Evolutionary conservation across 2,113 vertebrate genomes (phyloP), one percentile per base, ranked within the genome.

Genomic region (Burhinus bistriatus): DNA sequence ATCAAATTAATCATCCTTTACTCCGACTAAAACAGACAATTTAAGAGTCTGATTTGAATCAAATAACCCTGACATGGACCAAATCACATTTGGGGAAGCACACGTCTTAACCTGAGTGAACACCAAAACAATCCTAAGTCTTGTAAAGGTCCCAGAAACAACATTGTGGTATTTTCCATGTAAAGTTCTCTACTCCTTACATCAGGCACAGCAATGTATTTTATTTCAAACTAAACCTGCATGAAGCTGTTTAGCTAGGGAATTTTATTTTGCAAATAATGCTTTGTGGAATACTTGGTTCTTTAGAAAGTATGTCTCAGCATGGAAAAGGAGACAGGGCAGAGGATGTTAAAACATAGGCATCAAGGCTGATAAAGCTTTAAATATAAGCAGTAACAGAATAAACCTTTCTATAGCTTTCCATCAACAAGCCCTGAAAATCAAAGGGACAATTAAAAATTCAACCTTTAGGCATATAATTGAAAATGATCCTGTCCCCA

Each of bases 41-140:
- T 66, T 59, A 72, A 81, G 29, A 88, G 19, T n/a, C 32, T 57
- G 25, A 22, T 49, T 6, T 13, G 10, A 87, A 80, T 29, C 25
- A 49, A 1, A 1, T 23, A 62, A 57, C 7, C 15, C 22, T 45
- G 27, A 65, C 19, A 49, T 0, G 1, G 38, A 65, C 9, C 25
- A 85, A 57, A 45, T 0, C 2, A 36, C 34, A 58, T 15, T 7
- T 61, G 36, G 21, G 29, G 62, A 81, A 95, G 47, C 19, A 52
- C 27, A 58, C 1, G 5, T 32, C 17, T 81, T 47, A 70, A 78
- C 17, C 15, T 38, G 21, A 64, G 15, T 11, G 7, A 54, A 91
- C 23, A 71, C 40, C n/a, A 66, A 52, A 78, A 54, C 0, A 2
- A 54, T 26, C 5, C 12, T 4, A 54, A 80, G 20, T 26, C 52